Conservation (phyloP, 2,797 vertebrate genomes). For the Taeniopygia guttata region DNA sequence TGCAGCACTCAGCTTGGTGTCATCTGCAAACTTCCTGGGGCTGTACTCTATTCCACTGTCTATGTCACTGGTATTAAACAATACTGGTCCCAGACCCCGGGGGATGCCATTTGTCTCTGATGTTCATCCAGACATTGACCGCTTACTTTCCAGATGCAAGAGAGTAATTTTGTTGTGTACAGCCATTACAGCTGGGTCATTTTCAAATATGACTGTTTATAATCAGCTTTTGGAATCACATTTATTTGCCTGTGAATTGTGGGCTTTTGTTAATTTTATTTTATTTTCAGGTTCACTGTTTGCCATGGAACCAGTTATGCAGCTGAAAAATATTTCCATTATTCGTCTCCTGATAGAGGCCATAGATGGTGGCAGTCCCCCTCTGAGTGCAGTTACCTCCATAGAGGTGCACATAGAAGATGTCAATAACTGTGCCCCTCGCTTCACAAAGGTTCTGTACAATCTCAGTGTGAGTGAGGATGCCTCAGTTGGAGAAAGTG, state of each 20-base stretch:
- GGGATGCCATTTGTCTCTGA: neutral
- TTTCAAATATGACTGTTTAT: neutral
- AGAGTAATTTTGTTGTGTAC: neutral
- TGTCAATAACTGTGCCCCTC: conserved; percentile 82
- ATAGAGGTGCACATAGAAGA: conserved; percentile 81
- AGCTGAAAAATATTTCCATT: conserved; percentile 68
- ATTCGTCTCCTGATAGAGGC: conserved; percentile 86
- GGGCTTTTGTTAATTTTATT: neutral
- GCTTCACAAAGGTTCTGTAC: conserved; percentile 80
- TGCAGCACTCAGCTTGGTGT: neutral
- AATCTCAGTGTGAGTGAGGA: conserved; percentile 82
- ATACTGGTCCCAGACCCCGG: neutral
- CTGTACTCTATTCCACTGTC: neutral
- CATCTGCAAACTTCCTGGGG: neutral
- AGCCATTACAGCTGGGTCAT: neutral
- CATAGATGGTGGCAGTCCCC: conserved; percentile 81
- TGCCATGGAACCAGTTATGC: conserved; percentile 71
- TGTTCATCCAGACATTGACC: neutral
- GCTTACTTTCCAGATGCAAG: neutral
- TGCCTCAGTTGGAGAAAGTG: conserved; percentile 71
- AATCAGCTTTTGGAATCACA: neutral
- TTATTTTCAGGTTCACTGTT: conserved; percentile 85
- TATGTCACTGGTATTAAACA: neutral
- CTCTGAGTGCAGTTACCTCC: conserved; percentile 76
- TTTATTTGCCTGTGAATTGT: neutral